Percentiles rank a stretch among this genome's conserved stretches.
Conservation (phyloP, 2,797 vertebrate genomes). For the Percopsis omiscomaycus region DNA sequence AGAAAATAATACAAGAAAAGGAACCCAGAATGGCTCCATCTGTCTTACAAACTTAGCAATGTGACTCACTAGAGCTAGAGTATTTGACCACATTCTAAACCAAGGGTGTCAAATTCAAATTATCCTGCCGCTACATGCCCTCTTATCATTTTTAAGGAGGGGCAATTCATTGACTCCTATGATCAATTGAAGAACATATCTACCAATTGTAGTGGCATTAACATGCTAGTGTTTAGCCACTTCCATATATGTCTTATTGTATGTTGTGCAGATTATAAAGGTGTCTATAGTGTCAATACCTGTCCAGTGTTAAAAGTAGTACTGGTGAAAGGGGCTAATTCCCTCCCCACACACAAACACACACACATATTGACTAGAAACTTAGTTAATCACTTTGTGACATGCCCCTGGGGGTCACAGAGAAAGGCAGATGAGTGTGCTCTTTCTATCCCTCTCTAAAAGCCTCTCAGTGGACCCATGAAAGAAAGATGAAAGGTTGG, state of each 20-base stretch:
- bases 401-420: slow-evolving; percentile 55
- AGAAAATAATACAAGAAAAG: no score
- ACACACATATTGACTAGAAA: slow-evolving; percentile 49
- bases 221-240: slow-evolving; percentile 29
- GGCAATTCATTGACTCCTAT: no score
- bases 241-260: slow-evolving; percentile 14
- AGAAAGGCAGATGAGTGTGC: not conserved
- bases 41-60: no score
- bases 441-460: slow-evolving; percentile 53
- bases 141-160: no score
- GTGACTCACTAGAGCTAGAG: no score
- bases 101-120: no score
- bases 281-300: slow-evolving; percentile 39
- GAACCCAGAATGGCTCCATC: no score
- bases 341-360: slow-evolving; percentile 29
- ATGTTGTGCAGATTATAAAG: slow-evolving; percentile 18
- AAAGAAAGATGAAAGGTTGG: slow-evolving; percentile 55
- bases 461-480: slow-evolving; percentile 60
- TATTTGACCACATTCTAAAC: no score
- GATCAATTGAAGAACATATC: not conserved
- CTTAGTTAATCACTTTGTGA: slow-evolving; percentile 75
- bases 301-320: slow-evolving; percentile 33
- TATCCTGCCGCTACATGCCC: no score
- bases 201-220: slow-evolving; percentile 15
- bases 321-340: not conserved